phyloP scores from a whole-genome alignment of 2,888 invertebrate species.

The Cataglyphis livida region DNA sequence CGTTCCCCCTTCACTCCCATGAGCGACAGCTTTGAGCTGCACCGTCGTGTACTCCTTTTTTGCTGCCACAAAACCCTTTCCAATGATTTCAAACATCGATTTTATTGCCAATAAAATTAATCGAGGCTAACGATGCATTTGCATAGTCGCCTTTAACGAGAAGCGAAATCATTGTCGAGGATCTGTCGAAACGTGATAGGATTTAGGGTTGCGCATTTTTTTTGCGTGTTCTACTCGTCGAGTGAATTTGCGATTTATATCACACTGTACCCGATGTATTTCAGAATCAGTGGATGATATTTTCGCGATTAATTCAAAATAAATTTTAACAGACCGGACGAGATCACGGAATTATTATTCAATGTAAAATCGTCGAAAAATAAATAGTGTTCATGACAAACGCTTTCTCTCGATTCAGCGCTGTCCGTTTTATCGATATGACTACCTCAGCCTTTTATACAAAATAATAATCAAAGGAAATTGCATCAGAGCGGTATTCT shows the following conservation, averaged over 20 bases:
- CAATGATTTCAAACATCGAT: conserved; percentile 77
- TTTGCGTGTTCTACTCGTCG: background rate
- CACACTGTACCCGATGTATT: background rate
- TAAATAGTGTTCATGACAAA: background rate
- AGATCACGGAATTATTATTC: background rate
- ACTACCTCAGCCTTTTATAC: background rate
- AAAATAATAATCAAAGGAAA: conserved; percentile 45
- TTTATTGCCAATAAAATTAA: conserved; percentile 77
- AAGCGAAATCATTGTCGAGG: conserved; percentile 64
- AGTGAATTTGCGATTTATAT: background rate
- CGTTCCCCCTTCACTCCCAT: conserved; percentile 46
- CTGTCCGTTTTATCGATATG: conserved; percentile 9
- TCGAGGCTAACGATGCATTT: conserved; percentile 63
- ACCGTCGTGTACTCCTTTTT: conserved; percentile 59
- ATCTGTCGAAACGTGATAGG: conserved; percentile 15
- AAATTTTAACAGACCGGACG: background rate
- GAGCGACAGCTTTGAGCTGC: conserved; percentile 67
- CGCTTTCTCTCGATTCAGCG: background rate
- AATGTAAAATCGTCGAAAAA: background rate
- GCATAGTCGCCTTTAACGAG: conserved; percentile 64
- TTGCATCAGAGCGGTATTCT: background rate
- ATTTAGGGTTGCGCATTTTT: conserved; percentile 51
- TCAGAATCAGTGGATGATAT: background rate
- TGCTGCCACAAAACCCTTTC: conserved; percentile 58
- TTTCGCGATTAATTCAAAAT: background rate